These are phyloP conservation scores for Caenorhabditis angaria DNA, from an alignment of 2,888 invertebrate species.

Conservation along the genomic window DNA sequence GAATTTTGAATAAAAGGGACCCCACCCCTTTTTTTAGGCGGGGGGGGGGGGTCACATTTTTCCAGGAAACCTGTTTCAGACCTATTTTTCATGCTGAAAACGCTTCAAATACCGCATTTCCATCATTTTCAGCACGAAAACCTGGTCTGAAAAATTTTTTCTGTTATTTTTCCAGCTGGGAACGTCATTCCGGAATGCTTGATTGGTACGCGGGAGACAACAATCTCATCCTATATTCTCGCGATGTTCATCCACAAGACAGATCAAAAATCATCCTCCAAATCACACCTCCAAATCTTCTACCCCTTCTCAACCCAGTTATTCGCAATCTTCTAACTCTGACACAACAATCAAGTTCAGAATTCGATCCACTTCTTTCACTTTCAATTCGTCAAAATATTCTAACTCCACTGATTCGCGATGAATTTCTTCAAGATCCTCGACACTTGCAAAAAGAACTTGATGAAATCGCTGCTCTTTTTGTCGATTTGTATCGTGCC, in stretches of 20 bases:
- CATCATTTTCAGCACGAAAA: not conserved
- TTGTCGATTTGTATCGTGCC: slow-evolving; percentile 44
- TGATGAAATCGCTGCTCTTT: slow-evolving; percentile 47
- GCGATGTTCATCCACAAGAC: slow-evolving; percentile 55
- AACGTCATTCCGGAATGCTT: slow-evolving; percentile 56
- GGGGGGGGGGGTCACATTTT: slow-evolving; percentile 7
- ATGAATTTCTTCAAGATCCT: slow-evolving; percentile 46
- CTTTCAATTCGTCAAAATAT: slow-evolving; percentile 50
- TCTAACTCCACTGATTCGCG: slow-evolving; percentile 34
- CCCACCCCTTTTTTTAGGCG: no score
- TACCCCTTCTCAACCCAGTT: slow-evolving; percentile 28
- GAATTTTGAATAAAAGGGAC: no score
- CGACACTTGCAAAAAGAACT: slow-evolving; percentile 42
- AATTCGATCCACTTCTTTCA: slow-evolving; percentile 49
- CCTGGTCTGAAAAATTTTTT: not conserved
- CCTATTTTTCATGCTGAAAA: not conserved
- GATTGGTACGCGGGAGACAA: slow-evolving; percentile 53
- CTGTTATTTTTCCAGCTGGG: slow-evolving; percentile 48
- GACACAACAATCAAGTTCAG: slow-evolving; percentile 38
- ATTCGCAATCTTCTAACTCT: slow-evolving; percentile 31
- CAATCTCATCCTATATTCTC: slow-evolving; percentile 49
- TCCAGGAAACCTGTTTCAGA: not conserved
- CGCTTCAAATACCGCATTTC: not conserved
- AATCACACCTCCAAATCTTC: slow-evolving; percentile 48
- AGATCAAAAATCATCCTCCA: slow-evolving; percentile 47